Evolutionary conservation across 2,888 invertebrate species (phyloP), one percentile per base, ranked within the genome.

Genomic region (Aromia moschata): DNA sequence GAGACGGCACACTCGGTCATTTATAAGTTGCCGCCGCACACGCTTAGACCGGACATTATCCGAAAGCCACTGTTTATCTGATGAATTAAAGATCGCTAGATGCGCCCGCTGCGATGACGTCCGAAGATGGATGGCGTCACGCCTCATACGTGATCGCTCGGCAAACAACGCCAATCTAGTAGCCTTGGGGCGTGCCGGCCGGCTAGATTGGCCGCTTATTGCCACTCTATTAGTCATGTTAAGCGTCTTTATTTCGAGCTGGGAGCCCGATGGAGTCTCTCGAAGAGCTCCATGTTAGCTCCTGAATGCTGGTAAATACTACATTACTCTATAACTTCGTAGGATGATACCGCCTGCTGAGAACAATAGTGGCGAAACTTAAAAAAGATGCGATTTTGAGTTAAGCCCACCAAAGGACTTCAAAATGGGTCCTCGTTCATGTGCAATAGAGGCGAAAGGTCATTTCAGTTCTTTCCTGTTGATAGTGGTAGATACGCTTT

Each of bases 131-230:
- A 76, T 75, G 70, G 67, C 72, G 68, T 71, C 74, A 73, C 73
- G 74, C 65, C 61, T 68, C 66, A 68, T 67, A 73, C 76, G 74
- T 76, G 76, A 75, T 74, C 71, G 70, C 71, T 68, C 67, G 69
- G 69, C 72, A 76, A 74, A 73, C 74, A 75, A 72, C 73, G 65
- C 67, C 76, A 76, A 76, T 77, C 74, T 73, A 72, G 70, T 64
- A 64, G 68, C 63, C 52, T 60, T 67, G 65, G 66, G 74, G n/a
- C n/a, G n/a, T 74, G 75, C 69, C 68, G 65, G 71, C 64, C 69
- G 67, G 64, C 55, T 58, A 66, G 73, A 73, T 71, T 69, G 72
- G 70, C 64, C 68, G 68, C 68, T 68, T 64, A 68, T 69, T 64
- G 60, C 65, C 36, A 37, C 51, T 58, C 58, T 54, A 66, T 69